Evolutionary conservation across 1,140 invertebrate genomes (phyloP).

Genomic region (Bombyx mandarina): DNA sequence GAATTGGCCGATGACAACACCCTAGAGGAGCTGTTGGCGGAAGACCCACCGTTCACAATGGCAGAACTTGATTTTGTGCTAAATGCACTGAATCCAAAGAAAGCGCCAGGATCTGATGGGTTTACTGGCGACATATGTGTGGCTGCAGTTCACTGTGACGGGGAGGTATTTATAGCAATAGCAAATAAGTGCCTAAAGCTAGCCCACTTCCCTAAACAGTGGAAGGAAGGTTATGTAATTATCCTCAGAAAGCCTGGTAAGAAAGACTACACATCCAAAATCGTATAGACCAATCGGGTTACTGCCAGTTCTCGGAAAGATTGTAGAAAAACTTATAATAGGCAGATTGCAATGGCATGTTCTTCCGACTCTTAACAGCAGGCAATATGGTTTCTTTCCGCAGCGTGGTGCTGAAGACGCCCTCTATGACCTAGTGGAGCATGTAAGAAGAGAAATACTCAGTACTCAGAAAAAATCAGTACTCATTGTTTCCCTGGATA

Average conservation of each 20-base stretch:
- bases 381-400: conserved; percentile 8
- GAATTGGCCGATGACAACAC: conserved; percentile 1
- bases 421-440: conserved; percentile 9
- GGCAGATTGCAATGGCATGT: conserved; percentile 6
- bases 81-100: conserved; percentile 10
- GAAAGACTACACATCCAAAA: conserved; percentile 9
- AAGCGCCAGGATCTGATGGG: conserved; percentile 15
- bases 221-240: conserved; percentile 11
- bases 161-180: conserved; percentile 12
- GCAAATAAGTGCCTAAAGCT: conserved; percentile 14
- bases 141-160: conserved; percentile 8
- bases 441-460: conserved; percentile 6
- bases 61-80: conserved; percentile 8
- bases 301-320: conserved; percentile 9
- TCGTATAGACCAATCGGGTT: neutral
- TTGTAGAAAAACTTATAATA: conserved; percentile 13
- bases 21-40: too few species aligned
- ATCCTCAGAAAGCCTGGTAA: neutral
- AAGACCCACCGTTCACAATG: conserved; percentile 12
- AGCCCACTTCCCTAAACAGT: conserved; percentile 13
- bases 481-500: conserved; percentile 13
- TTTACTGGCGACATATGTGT: conserved; percentile 11
- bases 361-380: neutral
- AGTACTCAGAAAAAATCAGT: conserved; percentile 3
- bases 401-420: conserved; percentile 9